Base-by-base conservation (phyloP, 2,113 vertebrate species). In the Romanogobio albipinnatus region DNA sequence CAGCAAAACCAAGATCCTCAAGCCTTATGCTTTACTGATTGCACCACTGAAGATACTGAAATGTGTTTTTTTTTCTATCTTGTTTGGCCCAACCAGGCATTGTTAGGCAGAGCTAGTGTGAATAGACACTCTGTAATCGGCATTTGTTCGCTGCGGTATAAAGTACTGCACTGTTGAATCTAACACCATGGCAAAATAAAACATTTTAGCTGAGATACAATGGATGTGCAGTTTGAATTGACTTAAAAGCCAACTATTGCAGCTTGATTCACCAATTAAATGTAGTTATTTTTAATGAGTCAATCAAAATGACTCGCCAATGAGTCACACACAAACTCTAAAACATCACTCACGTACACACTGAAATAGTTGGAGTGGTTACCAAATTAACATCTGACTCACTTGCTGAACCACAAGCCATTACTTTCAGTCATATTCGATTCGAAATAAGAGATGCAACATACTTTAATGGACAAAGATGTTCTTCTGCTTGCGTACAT, bases 341-440 rank as follows among this genome's bases (percentile, higher is more conserved):
- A 49, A 74, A 47, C 43, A 13, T 74, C n/a, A n/a, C 71, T 73
- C 43, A 47, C 70, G 49, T 74, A 74, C 71, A 74, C 70, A 47
- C 71, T 49, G 71, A 74, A 74, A 74, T 47, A 74, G 70, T 74
- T 45, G 4, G n/a, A 74, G 70, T 49, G 70, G 70, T 47, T 74
- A 74, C 70, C 70, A 74, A 74, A 74, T 74, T 74, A 74, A 74
- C 43, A 74, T 74, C 70, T 74, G 70, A 47, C 70, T 74, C 70
- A 74, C 43, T 74, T 1, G 43, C 70, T 47, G 70, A 47, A 47
- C 70, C 70, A 24, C 70, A 74, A 74, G 70, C 43, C 43, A 15
- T 74, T 74, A 74, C 70, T 26, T 74, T 74, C 43, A 74, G 70
- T 49, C 43, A 74, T 74, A 74, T 47, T 74, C 43, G 0, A 24